A percentile compares a stretch with the other conserved stretches of the same genome.
Conservation (phyloP, 37 sponge, comb jelly and placozoan genomes). For the Hormiphora californensis region DNA sequence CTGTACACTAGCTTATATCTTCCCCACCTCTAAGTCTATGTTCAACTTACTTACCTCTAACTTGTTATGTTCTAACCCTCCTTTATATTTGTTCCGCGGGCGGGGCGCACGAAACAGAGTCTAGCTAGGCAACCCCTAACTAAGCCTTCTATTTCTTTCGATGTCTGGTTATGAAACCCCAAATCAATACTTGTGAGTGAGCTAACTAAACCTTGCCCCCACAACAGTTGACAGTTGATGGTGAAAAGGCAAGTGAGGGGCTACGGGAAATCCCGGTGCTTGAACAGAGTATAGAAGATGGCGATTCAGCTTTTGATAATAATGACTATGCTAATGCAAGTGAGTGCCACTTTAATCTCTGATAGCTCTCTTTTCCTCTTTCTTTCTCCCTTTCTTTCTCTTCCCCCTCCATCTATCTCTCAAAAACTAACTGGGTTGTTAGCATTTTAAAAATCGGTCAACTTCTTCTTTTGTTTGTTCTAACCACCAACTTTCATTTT, state of each 20-base stretch:
- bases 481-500: neutral
- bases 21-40: too few species aligned
- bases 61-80: too few species aligned
- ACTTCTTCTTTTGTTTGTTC: neutral
- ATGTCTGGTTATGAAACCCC: too few species aligned
- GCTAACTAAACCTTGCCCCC: too few species aligned
- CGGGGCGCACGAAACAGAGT: too few species aligned
- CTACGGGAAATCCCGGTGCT: constrained; percentile 13
- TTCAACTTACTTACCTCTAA: too few species aligned
- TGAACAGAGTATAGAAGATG: constrained; percentile 2
- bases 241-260: neutral
- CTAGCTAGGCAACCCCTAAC: too few species aligned
- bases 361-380: neutral
- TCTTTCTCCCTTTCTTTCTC: neutral
- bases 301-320: neutral
- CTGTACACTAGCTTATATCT: too few species aligned
- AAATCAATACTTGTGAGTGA: too few species aligned
- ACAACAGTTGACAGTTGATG: neutral
- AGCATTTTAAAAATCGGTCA: too few species aligned
- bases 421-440: neutral
- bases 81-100: too few species aligned
- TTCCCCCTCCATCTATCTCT: neutral
- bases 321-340: constrained; percentile 24
- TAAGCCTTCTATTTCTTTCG: too few species aligned
- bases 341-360: neutral